Evolutionary conservation across 2,797 vertebrate genomes (phyloP).

Genomic region (Tragopan temminckii): DNA sequence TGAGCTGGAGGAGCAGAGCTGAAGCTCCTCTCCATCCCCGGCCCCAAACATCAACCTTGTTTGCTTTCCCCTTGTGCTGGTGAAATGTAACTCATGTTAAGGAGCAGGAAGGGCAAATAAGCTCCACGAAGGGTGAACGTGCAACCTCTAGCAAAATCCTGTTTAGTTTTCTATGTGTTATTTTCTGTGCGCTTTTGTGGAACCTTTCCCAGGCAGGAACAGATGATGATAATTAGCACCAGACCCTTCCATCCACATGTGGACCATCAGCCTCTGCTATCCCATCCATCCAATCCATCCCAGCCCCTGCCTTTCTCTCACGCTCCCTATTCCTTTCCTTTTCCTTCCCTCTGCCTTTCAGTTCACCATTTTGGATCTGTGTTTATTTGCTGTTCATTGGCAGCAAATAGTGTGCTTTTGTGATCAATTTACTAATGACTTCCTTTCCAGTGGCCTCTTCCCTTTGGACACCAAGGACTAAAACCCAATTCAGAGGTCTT

Average conservation of each 20-base stretch:
- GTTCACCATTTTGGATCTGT: fast-evolving
- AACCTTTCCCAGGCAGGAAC: background rate
- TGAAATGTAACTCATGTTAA: constrained; percentile 1
- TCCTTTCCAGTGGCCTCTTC: background rate
- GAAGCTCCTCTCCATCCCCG: background rate
- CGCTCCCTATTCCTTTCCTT: background rate
- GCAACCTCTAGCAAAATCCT: background rate
- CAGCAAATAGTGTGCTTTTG: background rate
- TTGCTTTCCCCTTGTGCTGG: background rate
- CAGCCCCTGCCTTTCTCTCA: background rate
- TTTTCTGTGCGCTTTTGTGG: background rate
- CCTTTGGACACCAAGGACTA: background rate
- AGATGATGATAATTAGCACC: background rate
- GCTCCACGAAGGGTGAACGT: background rate
- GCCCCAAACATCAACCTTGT: background rate
- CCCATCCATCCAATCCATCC: background rate
- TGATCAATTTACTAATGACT: background rate
- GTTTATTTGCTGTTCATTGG: background rate
- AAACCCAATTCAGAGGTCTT: background rate
- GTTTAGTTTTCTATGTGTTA: fast-evolving
- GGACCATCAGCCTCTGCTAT: background rate
- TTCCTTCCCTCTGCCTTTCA: background rate
- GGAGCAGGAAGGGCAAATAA: background rate
- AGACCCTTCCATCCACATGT: background rate
- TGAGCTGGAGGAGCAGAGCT: constrained; percentile 5